phyloP scores from a whole-genome alignment of 2,113 vertebrate species.

The Megaptera novaeangliae region DNA sequence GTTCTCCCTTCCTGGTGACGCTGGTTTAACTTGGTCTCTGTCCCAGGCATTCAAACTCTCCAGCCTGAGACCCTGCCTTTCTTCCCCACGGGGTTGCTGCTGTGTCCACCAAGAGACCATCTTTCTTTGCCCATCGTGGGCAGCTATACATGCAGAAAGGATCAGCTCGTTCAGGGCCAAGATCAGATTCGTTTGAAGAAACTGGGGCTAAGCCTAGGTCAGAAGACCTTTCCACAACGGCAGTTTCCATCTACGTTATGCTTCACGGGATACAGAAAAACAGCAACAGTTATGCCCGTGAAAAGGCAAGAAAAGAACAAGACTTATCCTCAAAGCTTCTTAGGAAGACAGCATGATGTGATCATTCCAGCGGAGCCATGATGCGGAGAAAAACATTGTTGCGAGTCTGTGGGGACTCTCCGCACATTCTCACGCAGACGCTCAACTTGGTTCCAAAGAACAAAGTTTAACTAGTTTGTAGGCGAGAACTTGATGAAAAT shows the following conservation, averaged over 20 bases:
- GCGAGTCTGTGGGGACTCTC: not conserved
- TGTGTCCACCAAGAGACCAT: rapidly evolving
- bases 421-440: not conserved
- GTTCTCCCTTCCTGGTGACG: not conserved
- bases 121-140: rapidly evolving
- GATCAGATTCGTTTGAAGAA: rapidly evolving
- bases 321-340: not conserved
- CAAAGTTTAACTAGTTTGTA: constrained; percentile 22
- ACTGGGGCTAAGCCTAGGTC: not conserved
- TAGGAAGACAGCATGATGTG: not conserved
- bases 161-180: rapidly evolving
- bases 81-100: not conserved
- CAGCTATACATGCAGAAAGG: rapidly evolving
- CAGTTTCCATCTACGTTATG: rapidly evolving
- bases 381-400: rapidly evolving
- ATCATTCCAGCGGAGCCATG: rapidly evolving
- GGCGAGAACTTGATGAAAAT: constrained; percentile 54
- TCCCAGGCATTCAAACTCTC: not conserved
- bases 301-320: rapidly evolving
- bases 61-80: not conserved
- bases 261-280: not conserved
- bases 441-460: not conserved
- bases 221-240: not conserved
- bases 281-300: not conserved
- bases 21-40: not conserved